Percentiles rank a stretch among this genome's conserved stretches.
phyloP scores from a whole-genome alignment of 2,888 invertebrate genomes.

The Rhimphoctona megacephalus region DNA sequence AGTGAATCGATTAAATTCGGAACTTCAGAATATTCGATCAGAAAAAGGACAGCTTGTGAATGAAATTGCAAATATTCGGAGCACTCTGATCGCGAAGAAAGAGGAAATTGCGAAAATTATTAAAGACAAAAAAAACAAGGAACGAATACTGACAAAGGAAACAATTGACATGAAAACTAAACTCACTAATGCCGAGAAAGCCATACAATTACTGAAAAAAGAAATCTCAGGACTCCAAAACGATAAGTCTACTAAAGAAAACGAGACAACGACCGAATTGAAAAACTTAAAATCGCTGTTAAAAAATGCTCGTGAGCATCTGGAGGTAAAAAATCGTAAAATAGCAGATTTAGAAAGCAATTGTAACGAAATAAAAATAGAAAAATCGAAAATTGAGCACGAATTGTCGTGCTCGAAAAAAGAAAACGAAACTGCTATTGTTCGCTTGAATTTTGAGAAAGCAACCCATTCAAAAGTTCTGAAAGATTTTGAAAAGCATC shows the following conservation, averaged over 20 bases:
- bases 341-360: slow-evolving; percentile 49
- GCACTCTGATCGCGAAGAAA: slow-evolving; percentile 59
- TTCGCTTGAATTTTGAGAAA: slow-evolving; percentile 66
- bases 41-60: slow-evolving; percentile 65
- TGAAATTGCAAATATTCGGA: slow-evolving; percentile 65
- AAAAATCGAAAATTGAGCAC: slow-evolving; percentile 55
- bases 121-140: slow-evolving; percentile 58
- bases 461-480: slow-evolving; percentile 58
- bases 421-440: slow-evolving; percentile 65
- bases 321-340: slow-evolving; percentile 58
- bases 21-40: slow-evolving; percentile 46
- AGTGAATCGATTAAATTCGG: slow-evolving; percentile 45
- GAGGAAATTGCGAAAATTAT: slow-evolving; percentile 65
- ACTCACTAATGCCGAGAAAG: slow-evolving; percentile 43
- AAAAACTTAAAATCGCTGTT: slow-evolving; percentile 55
- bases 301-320: slow-evolving; percentile 44
- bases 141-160: slow-evolving; percentile 52
- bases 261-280: slow-evolving; percentile 32
- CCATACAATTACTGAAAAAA: slow-evolving; percentile 55
- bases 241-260: slow-evolving; percentile 30
- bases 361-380: slow-evolving; percentile 37
- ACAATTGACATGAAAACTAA: slow-evolving; percentile 50
- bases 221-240: slow-evolving; percentile 45
- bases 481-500: slow-evolving; percentile 61
- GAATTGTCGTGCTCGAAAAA: slow-evolving; percentile 64